Evolutionary conservation across 2,113 vertebrate genomes (phyloP).

Genomic region (Gavia stellata): DNA sequence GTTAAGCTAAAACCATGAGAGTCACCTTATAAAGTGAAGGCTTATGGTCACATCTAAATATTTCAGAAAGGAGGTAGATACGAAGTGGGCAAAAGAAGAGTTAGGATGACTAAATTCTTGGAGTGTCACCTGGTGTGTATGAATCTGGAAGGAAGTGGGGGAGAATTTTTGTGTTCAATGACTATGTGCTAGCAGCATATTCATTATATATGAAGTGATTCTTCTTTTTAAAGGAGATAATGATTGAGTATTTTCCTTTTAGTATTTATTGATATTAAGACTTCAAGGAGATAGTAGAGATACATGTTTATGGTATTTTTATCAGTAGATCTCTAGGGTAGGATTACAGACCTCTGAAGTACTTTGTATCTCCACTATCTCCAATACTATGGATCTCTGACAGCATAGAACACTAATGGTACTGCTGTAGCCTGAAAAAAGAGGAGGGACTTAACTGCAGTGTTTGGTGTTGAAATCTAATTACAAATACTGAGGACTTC

Average conservation of each 20-base stretch:
- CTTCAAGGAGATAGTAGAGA: background rate
- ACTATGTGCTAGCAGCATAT: background rate
- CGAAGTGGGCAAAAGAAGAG: background rate
- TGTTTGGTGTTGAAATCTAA: background rate
- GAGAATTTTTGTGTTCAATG: background rate
- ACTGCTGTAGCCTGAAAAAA: background rate
- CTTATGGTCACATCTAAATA: background rate
- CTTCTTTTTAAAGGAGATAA: constrained; percentile 17
- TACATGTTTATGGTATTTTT: background rate
- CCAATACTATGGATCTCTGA: background rate
- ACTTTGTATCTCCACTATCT: too few relatives aligned
- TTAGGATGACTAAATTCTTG: background rate
- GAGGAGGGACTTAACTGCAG: background rate
- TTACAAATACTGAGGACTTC: background rate
- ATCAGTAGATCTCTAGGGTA: background rate
- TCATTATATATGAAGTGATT: background rate
- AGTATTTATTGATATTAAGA: background rate
- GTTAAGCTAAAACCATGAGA: background rate
- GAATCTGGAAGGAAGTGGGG: background rate
- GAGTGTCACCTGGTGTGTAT: background rate
- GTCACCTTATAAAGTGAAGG: background rate
- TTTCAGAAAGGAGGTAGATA: constrained; percentile 8
- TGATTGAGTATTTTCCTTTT: constrained; percentile 68
- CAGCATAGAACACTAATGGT: background rate
- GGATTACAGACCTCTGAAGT: background rate